Base-by-base conservation (phyloP, 2,888 invertebrate species). In the Platycnemis pennipes region DNA sequence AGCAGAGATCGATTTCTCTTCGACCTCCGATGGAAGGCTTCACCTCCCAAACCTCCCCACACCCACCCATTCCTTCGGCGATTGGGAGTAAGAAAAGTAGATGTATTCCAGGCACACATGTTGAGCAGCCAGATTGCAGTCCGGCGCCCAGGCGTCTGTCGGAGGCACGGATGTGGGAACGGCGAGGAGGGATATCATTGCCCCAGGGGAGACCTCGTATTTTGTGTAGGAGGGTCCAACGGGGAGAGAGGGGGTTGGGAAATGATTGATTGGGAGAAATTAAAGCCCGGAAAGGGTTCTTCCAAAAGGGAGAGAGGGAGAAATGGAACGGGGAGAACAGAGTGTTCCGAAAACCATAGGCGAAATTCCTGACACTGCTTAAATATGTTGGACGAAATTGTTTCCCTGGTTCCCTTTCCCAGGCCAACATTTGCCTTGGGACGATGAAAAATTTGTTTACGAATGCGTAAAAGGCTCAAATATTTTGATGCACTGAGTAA, bases 91-190 rank as follows among this genome's bases (percentile, higher is more conserved):
- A 31, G 63, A 42, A 44, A 44, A 22, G n/a, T 56, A 42, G 91
- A 91, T 91, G 63, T 91, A 91, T 91, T 91, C 91, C 69, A 45
- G 69, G 69, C 91, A 63, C 91, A 91, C 91, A 91, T 91, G 91
- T 91, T 91, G 45, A 45, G 87, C 87, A 87, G 87, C 46, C 63
- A 19, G 44, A 63, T 63, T 63, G 44, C 77, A 77, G 56, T 22
- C 31, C 26, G 89, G 89, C 89, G 69, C 63, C 91, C 44, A 45
- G 37, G 56, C 89, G 89, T 56, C 89, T 89, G 89, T 31, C 63
- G 53, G 31, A 19, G 89, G 77, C 13, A 56, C 37, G n/a, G 89
- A 37, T 89, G 5, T 4, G 69, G 3, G 56, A 31, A n/a, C 37
- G 89, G 26, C 19, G 63, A 26, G 56, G n/a, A 13, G 91, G 44